phyloP scores from a whole-genome alignment of 2,888 invertebrate genomes.

The Synergus laeviventris region DNA sequence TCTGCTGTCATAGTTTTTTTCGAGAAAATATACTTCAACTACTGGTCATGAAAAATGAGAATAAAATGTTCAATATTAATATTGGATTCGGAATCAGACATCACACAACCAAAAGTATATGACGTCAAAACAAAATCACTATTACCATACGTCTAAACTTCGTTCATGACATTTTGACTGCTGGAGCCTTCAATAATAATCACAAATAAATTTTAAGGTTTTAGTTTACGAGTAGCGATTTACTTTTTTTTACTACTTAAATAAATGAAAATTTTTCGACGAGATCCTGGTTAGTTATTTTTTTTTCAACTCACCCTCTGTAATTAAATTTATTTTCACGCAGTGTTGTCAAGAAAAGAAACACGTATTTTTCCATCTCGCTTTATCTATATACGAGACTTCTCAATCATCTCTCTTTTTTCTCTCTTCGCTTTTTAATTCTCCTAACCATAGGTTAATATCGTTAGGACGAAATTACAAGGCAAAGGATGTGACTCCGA shows the following conservation, averaged over 20 bases:
- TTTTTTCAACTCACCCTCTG: background rate
- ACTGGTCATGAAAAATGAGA: no score
- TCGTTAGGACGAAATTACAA: slow-evolving; percentile 58
- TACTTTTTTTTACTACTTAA: background rate
- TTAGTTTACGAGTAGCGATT: background rate
- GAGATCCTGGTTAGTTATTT: background rate
- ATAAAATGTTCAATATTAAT: no score
- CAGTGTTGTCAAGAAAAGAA: background rate
- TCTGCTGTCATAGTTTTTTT: no score
- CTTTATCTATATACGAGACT: background rate
- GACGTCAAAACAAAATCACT: no score
- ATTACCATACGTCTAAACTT: no score
- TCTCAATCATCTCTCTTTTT: slow-evolving; percentile 42
- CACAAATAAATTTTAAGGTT: background rate
- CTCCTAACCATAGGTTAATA: slow-evolving; percentile 48
- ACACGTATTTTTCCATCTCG: background rate
- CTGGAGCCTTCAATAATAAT: no score
- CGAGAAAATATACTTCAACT: no score
- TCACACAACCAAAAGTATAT: no score
- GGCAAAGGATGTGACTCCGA: slow-evolving; percentile 49
- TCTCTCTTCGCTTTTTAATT: slow-evolving; percentile 46
- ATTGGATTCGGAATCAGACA: no score
- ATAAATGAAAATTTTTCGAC: background rate
- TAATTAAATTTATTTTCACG: slow-evolving; percentile 28
- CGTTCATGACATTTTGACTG: no score